Evolutionary conservation across 2,113 vertebrate species (phyloP).

Genomic region (Pitta sordida): DNA sequence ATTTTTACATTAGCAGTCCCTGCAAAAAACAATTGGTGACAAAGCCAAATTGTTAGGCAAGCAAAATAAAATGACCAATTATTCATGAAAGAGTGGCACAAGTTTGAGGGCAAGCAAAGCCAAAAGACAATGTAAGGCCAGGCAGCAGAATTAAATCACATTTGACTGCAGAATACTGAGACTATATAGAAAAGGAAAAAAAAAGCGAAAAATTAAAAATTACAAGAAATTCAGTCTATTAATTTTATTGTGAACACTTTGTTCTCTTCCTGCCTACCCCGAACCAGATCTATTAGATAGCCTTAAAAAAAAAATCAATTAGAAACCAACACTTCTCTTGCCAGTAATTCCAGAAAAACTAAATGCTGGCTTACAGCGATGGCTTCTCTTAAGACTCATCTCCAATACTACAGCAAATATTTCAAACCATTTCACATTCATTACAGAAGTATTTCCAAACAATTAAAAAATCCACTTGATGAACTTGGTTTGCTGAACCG

Average conservation of each 20-base stretch:
- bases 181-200: neutral
- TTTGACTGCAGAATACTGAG: neutral
- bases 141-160: neutral
- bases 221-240: neutral
- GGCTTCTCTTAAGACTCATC: neutral
- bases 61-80: neutral
- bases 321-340: neutral
- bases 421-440: neutral
- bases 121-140: neutral
- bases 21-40: neutral
- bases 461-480: neutral
- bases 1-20: neutral
- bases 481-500: neutral
- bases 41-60: neutral
- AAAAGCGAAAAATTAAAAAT: too few relatives aligned
- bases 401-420: neutral
- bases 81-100: neutral
- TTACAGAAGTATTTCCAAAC: neutral
- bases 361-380: neutral
- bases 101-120: neutral
- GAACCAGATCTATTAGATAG: neutral
- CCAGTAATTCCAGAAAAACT: neutral
- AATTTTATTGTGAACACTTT: neutral
- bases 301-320: neutral
- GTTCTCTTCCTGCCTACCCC: neutral